Conservation (phyloP, 2,888 invertebrate species). For the Auanema sp. region DNA sequence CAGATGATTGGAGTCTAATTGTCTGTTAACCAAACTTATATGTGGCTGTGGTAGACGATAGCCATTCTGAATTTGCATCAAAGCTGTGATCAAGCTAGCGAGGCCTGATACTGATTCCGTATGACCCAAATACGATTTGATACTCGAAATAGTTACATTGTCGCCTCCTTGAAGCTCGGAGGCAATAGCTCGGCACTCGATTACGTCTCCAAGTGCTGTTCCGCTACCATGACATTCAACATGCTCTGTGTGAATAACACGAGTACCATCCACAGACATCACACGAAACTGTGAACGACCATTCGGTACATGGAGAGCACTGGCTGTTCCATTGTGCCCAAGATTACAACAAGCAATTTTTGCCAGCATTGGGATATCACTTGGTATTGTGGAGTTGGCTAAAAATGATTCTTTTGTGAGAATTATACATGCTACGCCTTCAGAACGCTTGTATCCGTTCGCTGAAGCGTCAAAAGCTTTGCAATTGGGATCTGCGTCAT, state of each 20-base stretch:
- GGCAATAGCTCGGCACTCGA: conserved; percentile 46
- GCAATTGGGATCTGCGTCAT: conserved; percentile 31
- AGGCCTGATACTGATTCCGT: conserved; percentile 54
- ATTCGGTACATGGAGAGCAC: conserved; percentile 56
- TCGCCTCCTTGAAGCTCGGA: conserved; percentile 12
- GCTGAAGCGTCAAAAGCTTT: conserved; percentile 63
- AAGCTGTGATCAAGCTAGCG: conserved; percentile 27
- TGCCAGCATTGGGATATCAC: conserved; percentile 10
- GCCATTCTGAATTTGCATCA: conserved; percentile 20
- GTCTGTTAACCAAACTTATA: conserved; percentile 25
- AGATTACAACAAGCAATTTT: conserved; percentile 21
- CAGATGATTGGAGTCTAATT: conserved; percentile 3
- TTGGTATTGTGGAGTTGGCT: background rate
- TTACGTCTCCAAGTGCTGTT: conserved; percentile 56
- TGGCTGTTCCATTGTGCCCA: conserved; percentile 59
- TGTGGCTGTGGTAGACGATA: conserved; percentile 35
- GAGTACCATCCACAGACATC: conserved; percentile 32
- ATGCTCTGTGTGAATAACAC: conserved; percentile 8
- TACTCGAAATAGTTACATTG: conserved; percentile 30
- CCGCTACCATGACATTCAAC: conserved; percentile 63
- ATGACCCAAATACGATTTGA: conserved; percentile 54
- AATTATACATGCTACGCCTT: conserved; percentile 48
- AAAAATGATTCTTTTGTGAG: conserved; percentile 16
- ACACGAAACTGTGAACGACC: conserved; percentile 40
- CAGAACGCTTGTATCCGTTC: conserved; percentile 63